Evolutionary conservation across 2,888 invertebrate species (phyloP), one percentile per base, ranked within the genome.

Genomic region (Archaeoteleia sp.): DNA sequence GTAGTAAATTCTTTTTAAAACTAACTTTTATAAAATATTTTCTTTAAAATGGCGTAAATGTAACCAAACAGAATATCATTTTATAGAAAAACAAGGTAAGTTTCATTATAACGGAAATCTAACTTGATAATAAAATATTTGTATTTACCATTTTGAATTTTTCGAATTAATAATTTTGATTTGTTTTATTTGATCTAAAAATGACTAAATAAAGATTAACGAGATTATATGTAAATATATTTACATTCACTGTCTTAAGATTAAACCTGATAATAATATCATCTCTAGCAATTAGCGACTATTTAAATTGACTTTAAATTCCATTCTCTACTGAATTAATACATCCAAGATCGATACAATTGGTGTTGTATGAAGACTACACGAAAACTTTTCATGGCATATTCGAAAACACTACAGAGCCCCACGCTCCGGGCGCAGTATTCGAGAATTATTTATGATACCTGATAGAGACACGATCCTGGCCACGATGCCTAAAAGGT

Each of bases 381-480:
- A 65, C 57, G 69, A 69, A 60, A 66, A 72, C 63, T 60, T 62
- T 66, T 63, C 63, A 58, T 53, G 62, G 73, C 58, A 67, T 67
- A 63, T 71, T 69, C 48, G 62, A 61, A 68, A 61, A 66, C 65
- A 67, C 58, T 60, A 30, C 63, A 70, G 49, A 42, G 60, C 62
- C 62, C 53, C 49, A 45, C 67, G 63, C 51, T 54, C 60, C 39
- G 35, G 65, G 67, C 65, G 54, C 57, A 62, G 53, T 68, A 71
- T 68, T 63, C 68, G 32, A 77, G 83, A 82, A 84, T 84, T 84
- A 84, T 84, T 84, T 84, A 83, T 83, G 84, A 81, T 82, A 79
- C 79, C 82, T 84, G 84, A 84, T 84, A 84, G 84, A 84, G 84
- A 84, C 79, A 82, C 83, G 82, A 80, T 75, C 77, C 74, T 71